Percentiles rank a stretch among this genome's conserved stretches.
Conservation (phyloP, 1,140 invertebrate species). For the Steinernema khuongi region DNA sequence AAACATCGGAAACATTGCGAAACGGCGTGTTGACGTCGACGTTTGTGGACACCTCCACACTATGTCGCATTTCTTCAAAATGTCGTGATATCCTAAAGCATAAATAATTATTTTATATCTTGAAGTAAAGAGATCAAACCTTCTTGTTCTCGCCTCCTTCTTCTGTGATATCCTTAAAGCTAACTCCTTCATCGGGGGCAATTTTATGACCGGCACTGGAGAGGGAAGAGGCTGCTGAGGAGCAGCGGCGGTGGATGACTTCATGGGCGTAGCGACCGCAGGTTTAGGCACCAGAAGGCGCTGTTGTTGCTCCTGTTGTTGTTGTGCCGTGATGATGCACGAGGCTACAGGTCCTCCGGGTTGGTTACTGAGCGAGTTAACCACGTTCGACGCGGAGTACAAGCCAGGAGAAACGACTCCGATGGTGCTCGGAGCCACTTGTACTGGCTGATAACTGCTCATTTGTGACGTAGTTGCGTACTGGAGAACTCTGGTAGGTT, state of each 20-base stretch:
- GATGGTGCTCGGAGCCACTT: neutral
- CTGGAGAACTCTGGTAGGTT: neutral
- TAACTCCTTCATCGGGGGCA: neutral
- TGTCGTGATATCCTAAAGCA: neutral
- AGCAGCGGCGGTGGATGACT: neutral
- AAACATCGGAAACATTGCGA: neutral
- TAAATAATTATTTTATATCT: neutral
- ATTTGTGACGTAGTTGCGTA: constrained; percentile 5
- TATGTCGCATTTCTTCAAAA: neutral
- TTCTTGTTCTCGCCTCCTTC: neutral
- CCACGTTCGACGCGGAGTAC: neutral
- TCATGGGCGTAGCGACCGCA: neutral
- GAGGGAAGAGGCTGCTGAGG: neutral
- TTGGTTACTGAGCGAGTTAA: neutral
- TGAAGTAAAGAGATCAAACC: neutral
- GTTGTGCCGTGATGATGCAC: neutral
- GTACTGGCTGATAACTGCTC: neutral
- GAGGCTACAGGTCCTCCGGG: neutral
- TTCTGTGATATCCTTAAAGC: neutral
- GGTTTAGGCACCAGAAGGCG: neutral
- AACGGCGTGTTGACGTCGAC: neutral
- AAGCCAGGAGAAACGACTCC: neutral
- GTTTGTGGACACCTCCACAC: neutral
- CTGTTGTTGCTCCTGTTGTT: neutral
- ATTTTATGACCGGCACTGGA: neutral